Evolutionary conservation across 1,140 invertebrate species (phyloP).

Genomic region (Ridgeia piscesae): DNA sequence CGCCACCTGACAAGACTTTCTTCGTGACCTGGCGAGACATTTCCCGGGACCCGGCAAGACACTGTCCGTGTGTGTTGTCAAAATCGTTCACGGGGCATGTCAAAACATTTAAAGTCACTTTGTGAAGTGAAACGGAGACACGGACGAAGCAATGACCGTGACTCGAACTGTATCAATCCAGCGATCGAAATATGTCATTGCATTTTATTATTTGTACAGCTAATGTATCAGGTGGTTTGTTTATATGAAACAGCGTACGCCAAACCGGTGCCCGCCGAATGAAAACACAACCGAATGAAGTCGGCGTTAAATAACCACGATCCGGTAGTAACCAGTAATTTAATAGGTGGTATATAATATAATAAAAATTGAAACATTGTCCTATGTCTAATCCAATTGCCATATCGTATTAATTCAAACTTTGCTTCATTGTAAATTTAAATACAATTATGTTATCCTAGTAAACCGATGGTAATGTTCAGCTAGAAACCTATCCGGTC

Average conservation of each 20-base stretch:
- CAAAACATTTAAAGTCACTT: neutral
- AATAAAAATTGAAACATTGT: neutral
- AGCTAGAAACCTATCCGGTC: neutral
- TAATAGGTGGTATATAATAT: neutral
- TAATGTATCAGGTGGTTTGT: neutral
- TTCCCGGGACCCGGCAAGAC: neutral
- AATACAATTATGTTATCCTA: neutral
- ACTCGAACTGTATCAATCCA: neutral
- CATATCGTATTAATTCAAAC: neutral
- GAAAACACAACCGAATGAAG: neutral
- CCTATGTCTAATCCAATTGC: neutral
- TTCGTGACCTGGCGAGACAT: neutral
- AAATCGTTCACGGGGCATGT: neutral
- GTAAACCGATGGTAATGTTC: neutral
- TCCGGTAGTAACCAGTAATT: neutral
- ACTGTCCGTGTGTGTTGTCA: neutral
- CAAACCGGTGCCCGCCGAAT: neutral
- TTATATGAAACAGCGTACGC: neutral
- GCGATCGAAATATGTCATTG: neutral
- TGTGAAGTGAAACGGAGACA: neutral
- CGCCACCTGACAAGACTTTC: neutral
- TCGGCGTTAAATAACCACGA: neutral
- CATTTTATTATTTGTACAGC: neutral
- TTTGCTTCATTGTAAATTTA: neutral
- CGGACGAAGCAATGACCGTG: neutral